phyloP scores from a whole-genome alignment of 2,113 vertebrate species.

The Phylloscopus whistleri region DNA sequence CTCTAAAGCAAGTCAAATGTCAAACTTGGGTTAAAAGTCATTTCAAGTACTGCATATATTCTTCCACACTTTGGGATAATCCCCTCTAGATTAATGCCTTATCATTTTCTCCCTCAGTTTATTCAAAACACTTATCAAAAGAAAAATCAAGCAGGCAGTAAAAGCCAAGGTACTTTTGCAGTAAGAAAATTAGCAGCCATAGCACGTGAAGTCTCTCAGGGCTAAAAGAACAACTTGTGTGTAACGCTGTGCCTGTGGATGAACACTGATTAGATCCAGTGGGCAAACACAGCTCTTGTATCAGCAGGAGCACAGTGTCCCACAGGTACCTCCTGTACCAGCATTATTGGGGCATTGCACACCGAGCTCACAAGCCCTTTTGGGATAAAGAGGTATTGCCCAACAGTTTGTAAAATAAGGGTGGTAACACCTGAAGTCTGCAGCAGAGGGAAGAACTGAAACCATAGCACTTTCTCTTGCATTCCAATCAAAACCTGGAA shows the following conservation, averaged over 20 bases:
- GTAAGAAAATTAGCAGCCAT: not conserved
- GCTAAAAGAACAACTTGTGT: not conserved
- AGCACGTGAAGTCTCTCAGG: not conserved
- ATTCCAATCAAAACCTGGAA: not conserved
- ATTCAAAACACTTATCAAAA: not conserved
- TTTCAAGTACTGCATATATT: constrained; percentile 2
- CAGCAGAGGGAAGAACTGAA: not conserved
- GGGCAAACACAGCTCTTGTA: not conserved
- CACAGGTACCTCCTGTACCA: not conserved
- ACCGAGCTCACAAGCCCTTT: not conserved
- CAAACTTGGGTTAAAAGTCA: constrained; percentile 39
- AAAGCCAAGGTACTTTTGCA: not conserved
- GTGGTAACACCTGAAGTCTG: not conserved
- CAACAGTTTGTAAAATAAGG: not conserved
- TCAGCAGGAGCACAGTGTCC: not conserved
- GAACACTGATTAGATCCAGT: not conserved
- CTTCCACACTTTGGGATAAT: not conserved
- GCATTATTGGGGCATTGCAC: not conserved
- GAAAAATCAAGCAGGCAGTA: not conserved
- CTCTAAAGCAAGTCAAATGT: constrained; percentile 20
- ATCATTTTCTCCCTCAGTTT: not conserved
- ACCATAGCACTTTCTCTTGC: not conserved
- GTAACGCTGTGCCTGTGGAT: not conserved
- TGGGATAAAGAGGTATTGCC: not conserved
- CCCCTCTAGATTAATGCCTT: not conserved